Base-by-base conservation (phyloP, 2,888 invertebrate genomes). In the Barypeithes pellucidus region DNA sequence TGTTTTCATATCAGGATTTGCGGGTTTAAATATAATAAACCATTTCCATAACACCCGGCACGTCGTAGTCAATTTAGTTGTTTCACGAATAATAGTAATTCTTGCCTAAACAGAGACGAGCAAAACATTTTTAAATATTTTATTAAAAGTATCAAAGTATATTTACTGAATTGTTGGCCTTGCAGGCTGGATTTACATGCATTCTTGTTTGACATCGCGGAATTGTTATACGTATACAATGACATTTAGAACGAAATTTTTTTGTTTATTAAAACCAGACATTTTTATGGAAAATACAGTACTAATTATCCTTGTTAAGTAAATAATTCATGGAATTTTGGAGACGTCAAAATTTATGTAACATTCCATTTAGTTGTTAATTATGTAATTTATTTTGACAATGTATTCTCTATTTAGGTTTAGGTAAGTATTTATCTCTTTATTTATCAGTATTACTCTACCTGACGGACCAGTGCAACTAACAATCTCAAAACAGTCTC, bases 361-460 rank as follows among this genome's bases (percentile, higher is more conserved):
- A 57, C 54, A 57, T 57, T 57, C 54, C 54, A 11, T 33, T 33
- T 57, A 29, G 7, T 29, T 29, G 29, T 33, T 57, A 12, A n/a
- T 29, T 5, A 52, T 14, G 12, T 22, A 45, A 14, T 41, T n/a
- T 50, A 50, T 24, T 50, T n/a, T 47, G 1, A 47, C 9, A 8
- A 3, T 18, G 8, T 24, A 16, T 43, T 7, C 16, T n/a, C 8
- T 16, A 43, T 43, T 43, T 5, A n/a, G 22, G 7, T 8, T 8
- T 54, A 33, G n/a, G 0, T 57, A 33, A 33, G 54, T 24, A 9
- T 33, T 57, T 29, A 29, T 33, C 18, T 57, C 18, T 3, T 33
- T 33, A 29, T 33, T 33, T 33, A 57, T 57, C 54, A 57, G 54
- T 57, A 57, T 57, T 57, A 57, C 2, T 33, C 11, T 57, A 57